Evolutionary conservation across 2,113 vertebrate species (phyloP).

Genomic region (Phasianus colchicus): DNA sequence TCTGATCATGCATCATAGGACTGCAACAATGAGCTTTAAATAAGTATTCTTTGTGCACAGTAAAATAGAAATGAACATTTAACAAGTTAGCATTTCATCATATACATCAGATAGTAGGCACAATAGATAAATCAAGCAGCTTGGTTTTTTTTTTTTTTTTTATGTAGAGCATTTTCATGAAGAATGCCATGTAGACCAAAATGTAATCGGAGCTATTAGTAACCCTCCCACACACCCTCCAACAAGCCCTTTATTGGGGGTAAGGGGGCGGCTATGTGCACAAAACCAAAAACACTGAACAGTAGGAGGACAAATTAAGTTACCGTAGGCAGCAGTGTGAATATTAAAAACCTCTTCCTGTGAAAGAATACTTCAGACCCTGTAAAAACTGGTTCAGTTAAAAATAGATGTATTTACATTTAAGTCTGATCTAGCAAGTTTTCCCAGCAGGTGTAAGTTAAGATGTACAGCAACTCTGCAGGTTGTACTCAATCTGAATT

Average conservation of each 20-base stretch:
- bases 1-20: slow-evolving; percentile 67
- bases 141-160: not conserved
- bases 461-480: slow-evolving; percentile 69
- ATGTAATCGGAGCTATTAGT: slow-evolving; percentile 33
- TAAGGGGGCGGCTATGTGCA: slow-evolving; percentile 10
- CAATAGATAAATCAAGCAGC: slow-evolving; percentile 75
- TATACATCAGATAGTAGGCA: slow-evolving; percentile 75
- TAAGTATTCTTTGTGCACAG: slow-evolving; percentile 72
- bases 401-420: slow-evolving; percentile 78
- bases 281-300: slow-evolving; percentile 57
- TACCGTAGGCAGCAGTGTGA: slow-evolving; percentile 66
- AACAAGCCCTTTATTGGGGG: not conserved
- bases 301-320: slow-evolving; percentile 63
- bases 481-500: slow-evolving; percentile 50
- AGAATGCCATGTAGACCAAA: slow-evolving; percentile 53
- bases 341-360: slow-evolving; percentile 71
- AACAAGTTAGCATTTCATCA: slow-evolving; percentile 74
- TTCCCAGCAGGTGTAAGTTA: slow-evolving; percentile 64
- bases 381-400: slow-evolving; percentile 76
- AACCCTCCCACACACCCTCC: slow-evolving; percentile 46
- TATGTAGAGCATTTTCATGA: slow-evolving; percentile 52
- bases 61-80: slow-evolving; percentile 72
- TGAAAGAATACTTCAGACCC: slow-evolving; percentile 75
- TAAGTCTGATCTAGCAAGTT: slow-evolving; percentile 70
- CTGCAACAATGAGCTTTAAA: slow-evolving; percentile 70